These are phyloP conservation scores for Merops nubicus DNA, from an alignment of 2,113 vertebrate genomes.

Conservation along the genomic window DNA sequence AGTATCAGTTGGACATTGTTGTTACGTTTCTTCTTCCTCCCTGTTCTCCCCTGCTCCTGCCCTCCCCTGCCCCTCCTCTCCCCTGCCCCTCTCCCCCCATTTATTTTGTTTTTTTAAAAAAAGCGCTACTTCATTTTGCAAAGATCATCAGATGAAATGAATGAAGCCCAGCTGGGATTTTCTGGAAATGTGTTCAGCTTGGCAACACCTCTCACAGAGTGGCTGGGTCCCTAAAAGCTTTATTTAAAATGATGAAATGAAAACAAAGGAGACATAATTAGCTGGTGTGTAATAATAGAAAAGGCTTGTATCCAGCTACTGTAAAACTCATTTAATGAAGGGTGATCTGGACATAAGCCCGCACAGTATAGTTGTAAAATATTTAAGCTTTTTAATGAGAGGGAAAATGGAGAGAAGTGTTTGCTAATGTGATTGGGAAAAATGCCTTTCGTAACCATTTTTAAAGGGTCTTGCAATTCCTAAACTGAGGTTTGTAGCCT, in stretches of 20 bases:
- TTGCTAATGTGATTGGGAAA: slow-evolving; percentile 54
- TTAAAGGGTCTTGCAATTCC: slow-evolving; percentile 9
- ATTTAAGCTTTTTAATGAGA: slow-evolving; percentile 52
- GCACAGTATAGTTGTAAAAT: slow-evolving; percentile 4
- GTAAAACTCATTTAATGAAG: slow-evolving; percentile 47
- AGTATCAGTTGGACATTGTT: not conserved
- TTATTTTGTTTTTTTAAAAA: not conserved
- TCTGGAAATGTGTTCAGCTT: slow-evolving; percentile 63
- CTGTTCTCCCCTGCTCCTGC: too few relatives aligned
- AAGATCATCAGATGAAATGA: slow-evolving; percentile 54
- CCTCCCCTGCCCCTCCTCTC: not conserved
- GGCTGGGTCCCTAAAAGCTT: slow-evolving; percentile 58
- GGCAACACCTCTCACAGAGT: slow-evolving; percentile 40
- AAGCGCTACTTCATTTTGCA: slow-evolving; percentile 20
- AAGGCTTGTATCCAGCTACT: slow-evolving; percentile 55
- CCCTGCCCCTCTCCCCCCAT: not conserved
- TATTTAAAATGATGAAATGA: slow-evolving; percentile 66
- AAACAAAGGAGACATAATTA: slow-evolving; percentile 61
- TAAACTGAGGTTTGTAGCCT: slow-evolving; percentile 41
- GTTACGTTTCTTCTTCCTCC: slow-evolving; percentile 2
- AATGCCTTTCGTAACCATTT: slow-evolving; percentile 58
- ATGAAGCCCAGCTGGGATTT: slow-evolving; percentile 69
- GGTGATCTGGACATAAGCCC: slow-evolving; percentile 24
- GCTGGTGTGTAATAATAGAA: slow-evolving; percentile 27
- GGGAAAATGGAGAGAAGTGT: slow-evolving; percentile 19